Base-by-base conservation (phyloP, 2,113 vertebrate genomes). In the Pelmatolapia mariae region DNA sequence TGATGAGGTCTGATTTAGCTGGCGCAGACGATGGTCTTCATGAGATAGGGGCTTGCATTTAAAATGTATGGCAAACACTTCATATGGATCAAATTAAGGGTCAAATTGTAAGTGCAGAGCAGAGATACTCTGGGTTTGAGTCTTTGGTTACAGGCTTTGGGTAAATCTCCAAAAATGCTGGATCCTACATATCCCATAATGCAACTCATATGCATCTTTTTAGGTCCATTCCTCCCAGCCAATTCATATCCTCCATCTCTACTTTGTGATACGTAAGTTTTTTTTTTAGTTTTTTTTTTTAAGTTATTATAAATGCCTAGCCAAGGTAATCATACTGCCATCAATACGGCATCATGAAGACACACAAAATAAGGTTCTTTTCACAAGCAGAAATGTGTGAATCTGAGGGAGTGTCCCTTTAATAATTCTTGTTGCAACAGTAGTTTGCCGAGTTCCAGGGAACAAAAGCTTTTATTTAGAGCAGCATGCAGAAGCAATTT, bases 131-230 rank as follows among this genome's bases (percentile, higher is more conserved):
- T 26, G 2, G 47, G 33, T 57, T 33, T 54, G 15, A 8, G 10
- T 73, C 15, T 53, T 12, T 22, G 1, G 8, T 71, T 8, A 43
- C 31, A 1, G 1, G 18, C 31, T 81, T 31, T 76, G n/a, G 19
- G 22, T 66, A 22, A 76, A 50, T n/a, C 50, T 59, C 8, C 10
- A 24, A 22, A 66, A 33, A 82, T 18, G 8, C 36, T 63, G 80
- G 47, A 83, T 86, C n/a, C 57, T 71, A 50, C 52, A 86, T 82
- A 43, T 80, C 81, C 68, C 87, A 84, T 36, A 52, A 84, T 89
- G 52, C 85, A 80, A 4, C 66, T 45, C 3, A 15, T 29, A 33
- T 29, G 19, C 24, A 19, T 79, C 11, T 29, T 73, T 29, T 31
- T 71, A 47, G 29, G 47, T 56, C 16, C 57, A 43, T 15, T 79